phyloP scores from a whole-genome alignment of 37 sponge, comb jelly and placozoan species.

The Theonella swinhoei region DNA sequence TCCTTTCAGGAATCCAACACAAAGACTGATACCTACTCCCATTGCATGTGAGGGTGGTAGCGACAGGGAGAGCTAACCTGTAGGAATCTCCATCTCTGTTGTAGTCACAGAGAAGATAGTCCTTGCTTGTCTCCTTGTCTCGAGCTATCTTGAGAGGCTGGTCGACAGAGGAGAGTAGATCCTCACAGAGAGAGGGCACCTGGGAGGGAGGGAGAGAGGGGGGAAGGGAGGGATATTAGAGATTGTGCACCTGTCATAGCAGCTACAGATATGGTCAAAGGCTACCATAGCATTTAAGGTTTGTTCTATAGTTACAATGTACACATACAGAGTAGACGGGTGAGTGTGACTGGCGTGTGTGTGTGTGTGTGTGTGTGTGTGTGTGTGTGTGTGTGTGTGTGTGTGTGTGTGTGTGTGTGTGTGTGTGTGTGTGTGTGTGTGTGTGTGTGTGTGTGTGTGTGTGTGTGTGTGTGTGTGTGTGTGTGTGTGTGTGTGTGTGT shows the following conservation, averaged over 20 bases:
- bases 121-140: slow-evolving; percentile 86
- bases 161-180: slow-evolving; percentile 94
- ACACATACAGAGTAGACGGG: background rate
- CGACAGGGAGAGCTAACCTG: slow-evolving; percentile 76
- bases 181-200: slow-evolving; percentile 94
- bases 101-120: slow-evolving; percentile 98
- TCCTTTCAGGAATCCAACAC: background rate
- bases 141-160: slow-evolving; percentile 94
- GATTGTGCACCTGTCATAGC: background rate
- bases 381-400: background rate
- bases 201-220: background rate
- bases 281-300: background rate
- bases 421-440: too few species aligned
- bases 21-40: background rate
- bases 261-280: background rate
- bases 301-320: background rate
- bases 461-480: too few species aligned
- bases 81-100: slow-evolving; percentile 99
- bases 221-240: background rate
- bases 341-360: background rate
- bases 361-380: background rate
- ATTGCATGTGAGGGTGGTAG: too few species aligned
- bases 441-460: too few species aligned
- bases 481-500: too few species aligned
- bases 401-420: background rate